phyloP scores from a whole-genome alignment of 2,888 invertebrate genomes.

The Leucophenga maculata region DNA sequence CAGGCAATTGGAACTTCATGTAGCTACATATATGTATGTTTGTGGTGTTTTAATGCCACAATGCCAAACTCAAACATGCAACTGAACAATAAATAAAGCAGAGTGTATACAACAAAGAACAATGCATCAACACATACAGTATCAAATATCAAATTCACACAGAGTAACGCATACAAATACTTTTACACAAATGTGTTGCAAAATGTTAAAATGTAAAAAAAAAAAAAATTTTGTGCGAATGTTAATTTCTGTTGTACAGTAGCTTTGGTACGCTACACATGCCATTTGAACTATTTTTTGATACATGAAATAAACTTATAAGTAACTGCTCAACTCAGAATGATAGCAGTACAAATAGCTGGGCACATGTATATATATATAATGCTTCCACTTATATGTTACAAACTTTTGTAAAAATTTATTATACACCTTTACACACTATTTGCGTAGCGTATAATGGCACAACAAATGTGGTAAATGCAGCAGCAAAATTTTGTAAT shows the following conservation, averaged over 20 bases:
- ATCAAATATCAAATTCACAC: neutral
- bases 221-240: neutral
- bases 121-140: neutral
- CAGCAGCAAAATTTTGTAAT: neutral
- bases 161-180: neutral
- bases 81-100: conserved; percentile 4
- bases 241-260: neutral
- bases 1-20: neutral
- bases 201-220: neutral
- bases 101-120: neutral
- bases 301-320: too few species aligned
- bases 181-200: neutral
- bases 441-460: too few species aligned
- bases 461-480: neutral
- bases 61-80: conserved; percentile 6
- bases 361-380: too few species aligned
- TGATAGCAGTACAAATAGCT: too few species aligned
- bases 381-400: too few species aligned
- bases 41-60: neutral
- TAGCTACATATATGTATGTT: neutral
- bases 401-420: too few species aligned
- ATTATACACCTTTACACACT: too few species aligned
- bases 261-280: too few species aligned
- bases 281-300: too few species aligned
- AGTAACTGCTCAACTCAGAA: too few species aligned